These are phyloP conservation scores for Valencia hispanica DNA, from an alignment of 2,797 vertebrate genomes.

Conservation along the genomic window DNA sequence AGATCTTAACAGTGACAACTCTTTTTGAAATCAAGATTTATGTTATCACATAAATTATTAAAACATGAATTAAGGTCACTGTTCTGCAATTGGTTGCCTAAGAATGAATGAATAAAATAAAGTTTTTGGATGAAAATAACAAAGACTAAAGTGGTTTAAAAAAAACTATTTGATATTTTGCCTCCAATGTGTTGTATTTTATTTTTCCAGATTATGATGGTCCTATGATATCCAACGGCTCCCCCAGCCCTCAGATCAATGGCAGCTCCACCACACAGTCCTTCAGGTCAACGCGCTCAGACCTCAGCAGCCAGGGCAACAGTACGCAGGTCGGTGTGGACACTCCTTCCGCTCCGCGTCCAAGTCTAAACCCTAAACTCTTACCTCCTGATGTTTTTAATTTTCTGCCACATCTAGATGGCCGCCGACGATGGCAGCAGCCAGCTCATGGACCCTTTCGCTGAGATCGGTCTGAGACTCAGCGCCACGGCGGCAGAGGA, in stretches of 20 bases:
- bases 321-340: slow-evolving; percentile 76
- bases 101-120: not conserved
- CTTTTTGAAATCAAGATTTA: not conserved
- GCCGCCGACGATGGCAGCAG: slow-evolving; percentile 68
- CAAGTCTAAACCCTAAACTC: slow-evolving; percentile 9
- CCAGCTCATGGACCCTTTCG: slow-evolving; percentile 86
- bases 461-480: slow-evolving; percentile 89
- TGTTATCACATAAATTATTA: not conserved
- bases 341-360: not conserved
- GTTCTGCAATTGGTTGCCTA: not conserved
- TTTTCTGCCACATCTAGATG: slow-evolving; percentile 50
- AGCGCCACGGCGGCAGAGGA: slow-evolving; percentile 95
- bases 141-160: not conserved
- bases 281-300: slow-evolving; percentile 80
- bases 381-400: slow-evolving; percentile 13
- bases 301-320: slow-evolving; percentile 86
- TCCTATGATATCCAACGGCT: slow-evolving; percentile 89
- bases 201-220: slow-evolving; percentile 78
- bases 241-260: slow-evolving; percentile 86
- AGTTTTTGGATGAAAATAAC: not conserved
- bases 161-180: not conserved
- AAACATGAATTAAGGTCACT: not conserved
- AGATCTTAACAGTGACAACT: not conserved
- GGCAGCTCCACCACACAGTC: slow-evolving; percentile 90
- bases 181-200: not conserved